These are phyloP conservation scores for Sialis lutaria DNA, from an alignment of 2,888 invertebrate genomes.

Conservation along the genomic window DNA sequence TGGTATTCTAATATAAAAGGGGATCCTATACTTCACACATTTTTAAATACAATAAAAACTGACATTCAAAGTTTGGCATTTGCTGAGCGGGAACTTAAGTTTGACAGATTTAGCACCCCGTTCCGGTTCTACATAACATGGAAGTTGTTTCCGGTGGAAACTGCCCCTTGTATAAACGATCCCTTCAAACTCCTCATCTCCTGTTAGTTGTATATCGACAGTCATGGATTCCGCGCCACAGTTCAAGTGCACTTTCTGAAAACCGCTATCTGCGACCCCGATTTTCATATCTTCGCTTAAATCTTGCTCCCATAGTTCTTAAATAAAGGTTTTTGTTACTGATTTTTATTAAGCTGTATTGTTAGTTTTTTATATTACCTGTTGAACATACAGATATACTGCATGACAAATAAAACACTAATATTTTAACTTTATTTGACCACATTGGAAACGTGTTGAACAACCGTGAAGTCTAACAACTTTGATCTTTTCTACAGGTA, in stretches of 20 bases:
- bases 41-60: slow-evolving; percentile 6
- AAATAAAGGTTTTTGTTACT: background rate
- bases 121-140: slow-evolving; percentile 35
- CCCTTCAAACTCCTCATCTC: slow-evolving; percentile 34
- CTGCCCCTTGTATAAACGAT: slow-evolving; percentile 44
- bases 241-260: slow-evolving; percentile 34
- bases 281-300: slow-evolving; percentile 36
- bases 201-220: slow-evolving; percentile 15
- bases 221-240: slow-evolving; percentile 39
- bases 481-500: no score
- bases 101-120: slow-evolving; percentile 27
- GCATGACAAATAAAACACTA: no score
- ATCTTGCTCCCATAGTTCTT: slow-evolving; percentile 31
- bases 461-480: no score
- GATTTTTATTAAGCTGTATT: no score
- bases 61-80: slow-evolving; percentile 35
- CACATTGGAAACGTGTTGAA: no score
- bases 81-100: slow-evolving; percentile 34
- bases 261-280: slow-evolving; percentile 34
- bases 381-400: no score
- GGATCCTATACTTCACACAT: no score
- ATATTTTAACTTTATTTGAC: no score
- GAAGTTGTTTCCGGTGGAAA: slow-evolving; percentile 33
- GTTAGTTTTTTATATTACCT: no score
- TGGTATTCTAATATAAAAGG: background rate